phyloP scores from a whole-genome alignment of 2,888 invertebrate species.

The Ellobium chinense region DNA sequence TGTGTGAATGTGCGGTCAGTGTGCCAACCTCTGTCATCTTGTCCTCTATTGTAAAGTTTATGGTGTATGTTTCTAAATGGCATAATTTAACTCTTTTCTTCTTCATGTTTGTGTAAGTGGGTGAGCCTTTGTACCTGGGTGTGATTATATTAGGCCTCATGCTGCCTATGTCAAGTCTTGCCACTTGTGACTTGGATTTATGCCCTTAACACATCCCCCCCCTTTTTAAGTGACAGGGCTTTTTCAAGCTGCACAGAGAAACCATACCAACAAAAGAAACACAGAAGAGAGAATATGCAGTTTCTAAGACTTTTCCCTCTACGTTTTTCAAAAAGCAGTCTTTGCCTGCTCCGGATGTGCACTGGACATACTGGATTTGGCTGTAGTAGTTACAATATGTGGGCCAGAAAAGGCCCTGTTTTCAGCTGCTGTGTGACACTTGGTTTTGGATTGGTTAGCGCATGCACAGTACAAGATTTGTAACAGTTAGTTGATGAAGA shows the following conservation, averaged over 20 bases:
- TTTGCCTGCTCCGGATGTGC: no score
- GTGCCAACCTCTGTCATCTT: no score
- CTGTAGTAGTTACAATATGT: background rate
- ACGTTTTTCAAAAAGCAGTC: no score
- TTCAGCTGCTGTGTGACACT: conserved; percentile 13
- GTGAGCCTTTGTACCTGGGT: background rate
- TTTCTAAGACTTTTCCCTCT: no score
- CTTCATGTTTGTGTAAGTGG: background rate
- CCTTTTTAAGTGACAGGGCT: background rate
- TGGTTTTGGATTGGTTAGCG: background rate
- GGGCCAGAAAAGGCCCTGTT: conserved; percentile 13
- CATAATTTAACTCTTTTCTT: no score
- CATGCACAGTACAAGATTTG: no score
- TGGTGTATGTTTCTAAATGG: no score
- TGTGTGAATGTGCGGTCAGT: no score
- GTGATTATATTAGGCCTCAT: background rate
- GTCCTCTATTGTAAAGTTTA: no score
- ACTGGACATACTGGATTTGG: background rate
- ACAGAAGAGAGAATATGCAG: background rate
- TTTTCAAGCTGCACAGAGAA: background rate
- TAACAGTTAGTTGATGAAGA: no score
- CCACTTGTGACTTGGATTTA: background rate
- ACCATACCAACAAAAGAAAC: background rate
- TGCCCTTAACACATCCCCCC: background rate
- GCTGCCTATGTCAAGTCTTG: background rate